Evolutionary conservation across 2,888 invertebrate genomes (phyloP), one percentile per base, ranked within the genome.

Genomic region (Diarsia dahlii): DNA sequence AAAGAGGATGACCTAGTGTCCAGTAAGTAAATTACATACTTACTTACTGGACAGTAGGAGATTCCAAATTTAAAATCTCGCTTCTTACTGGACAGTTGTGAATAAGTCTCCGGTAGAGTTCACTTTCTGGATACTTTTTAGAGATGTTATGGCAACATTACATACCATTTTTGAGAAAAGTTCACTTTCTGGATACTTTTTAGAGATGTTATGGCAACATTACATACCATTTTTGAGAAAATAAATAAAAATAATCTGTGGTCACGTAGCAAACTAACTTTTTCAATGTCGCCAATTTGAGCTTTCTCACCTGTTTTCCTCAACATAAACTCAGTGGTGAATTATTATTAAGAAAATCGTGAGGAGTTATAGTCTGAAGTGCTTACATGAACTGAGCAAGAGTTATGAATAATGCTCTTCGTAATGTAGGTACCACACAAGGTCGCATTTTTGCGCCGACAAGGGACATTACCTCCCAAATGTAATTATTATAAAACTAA

Each of bases 401-500:
- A 9, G 6, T 45, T 50, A 39, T 66, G 2, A 67, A 50, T 65
- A 71, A 71, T 39, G 9, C 23, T 50, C 13, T 39, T 9, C 12
- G 3, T 39, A 45, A 20, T n/a, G 12, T n/a, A n/a, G 28, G 28
- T 48, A 48, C 13, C 23, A 50, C 46, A 74, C 23, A 54, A 15
- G 52, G 48, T 48, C 39, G 15, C 12, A 15, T 65, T 64, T 63
- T 71, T 73, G 20, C 3, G 3, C 13, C 50, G 50, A 54, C n/a
- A 28, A 50, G 58, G 20, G 8, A 67, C 18, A n/a, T 50, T 18
- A 50, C 6, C 39, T 50, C 9, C n/a, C 28, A 45, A 48, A 76
- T 20, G 28, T 76, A 58, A 76, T 66, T 50, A 58, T 66, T 66
- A 39, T n/a, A 48, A 34, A 60, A 71, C 28, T 23, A 52, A 34